Percentiles rank a stretch among this genome's conserved stretches.
These are phyloP conservation scores for Cydia strobilella DNA, from an alignment of 1,140 invertebrate species.

Conservation along the genomic window DNA sequence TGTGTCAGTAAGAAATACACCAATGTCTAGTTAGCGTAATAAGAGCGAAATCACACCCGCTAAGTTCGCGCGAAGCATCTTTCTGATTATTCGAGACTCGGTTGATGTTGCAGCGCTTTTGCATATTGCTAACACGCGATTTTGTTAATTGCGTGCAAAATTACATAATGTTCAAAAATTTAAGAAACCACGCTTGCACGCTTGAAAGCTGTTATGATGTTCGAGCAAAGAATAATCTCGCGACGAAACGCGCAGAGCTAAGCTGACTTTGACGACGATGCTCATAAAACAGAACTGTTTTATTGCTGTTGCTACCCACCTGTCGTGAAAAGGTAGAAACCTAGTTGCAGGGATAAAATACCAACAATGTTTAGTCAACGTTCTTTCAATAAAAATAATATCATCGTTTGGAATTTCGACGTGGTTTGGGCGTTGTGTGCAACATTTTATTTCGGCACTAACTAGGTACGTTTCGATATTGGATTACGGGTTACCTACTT, in stretches of 20 bases:
- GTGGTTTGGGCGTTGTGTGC: conserved; percentile 31
- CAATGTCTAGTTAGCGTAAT: conserved; percentile 30
- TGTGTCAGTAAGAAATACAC: conserved; percentile 12
- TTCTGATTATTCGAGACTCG: conserved; percentile 5
- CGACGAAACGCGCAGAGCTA: conserved; percentile 31
- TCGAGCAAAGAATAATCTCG: conserved; percentile 40
- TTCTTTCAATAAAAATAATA: conserved; percentile 32
- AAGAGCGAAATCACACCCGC: conserved; percentile 23
- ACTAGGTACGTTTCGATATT: conserved; percentile 6
- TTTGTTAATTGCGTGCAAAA: conserved; percentile 19
- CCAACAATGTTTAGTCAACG: conserved; percentile 46
- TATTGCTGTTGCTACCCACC: conserved; percentile 60
- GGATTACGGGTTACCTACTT: neutral
- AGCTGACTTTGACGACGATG: conserved; percentile 50
- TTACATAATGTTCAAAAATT: conserved; percentile 43
- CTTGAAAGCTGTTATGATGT: conserved; percentile 39
- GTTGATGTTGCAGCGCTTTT: conserved; percentile 26
- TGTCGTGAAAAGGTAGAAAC: conserved; percentile 47
- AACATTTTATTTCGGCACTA: neutral
- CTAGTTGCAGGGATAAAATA: conserved; percentile 40
- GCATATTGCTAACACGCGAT: conserved; percentile 29
- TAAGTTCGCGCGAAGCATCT: conserved; percentile 18
- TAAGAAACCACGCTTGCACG: conserved; percentile 40
- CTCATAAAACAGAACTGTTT: conserved; percentile 60
- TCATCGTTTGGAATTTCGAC: conserved; percentile 29